Base-by-base conservation (phyloP, 2,113 vertebrate genomes). In the Typhlomys cinereus region DNA sequence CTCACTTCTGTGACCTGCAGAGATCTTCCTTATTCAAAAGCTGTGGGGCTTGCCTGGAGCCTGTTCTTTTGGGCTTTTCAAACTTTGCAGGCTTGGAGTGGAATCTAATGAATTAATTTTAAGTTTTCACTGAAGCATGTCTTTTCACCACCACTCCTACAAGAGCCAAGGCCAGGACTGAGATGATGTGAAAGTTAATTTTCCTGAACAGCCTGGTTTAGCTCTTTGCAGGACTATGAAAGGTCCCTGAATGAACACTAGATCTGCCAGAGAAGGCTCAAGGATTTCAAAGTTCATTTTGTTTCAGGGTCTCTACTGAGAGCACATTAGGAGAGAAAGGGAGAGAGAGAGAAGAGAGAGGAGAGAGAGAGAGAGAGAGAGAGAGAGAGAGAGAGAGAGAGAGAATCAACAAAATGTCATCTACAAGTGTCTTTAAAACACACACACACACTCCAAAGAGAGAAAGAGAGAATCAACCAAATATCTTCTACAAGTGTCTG, bases 81-180 rank as follows among this genome's bases (percentile, higher is more conserved):
- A 78, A 2, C n/a, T 73, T 39, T 78, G 12, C 27, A 50, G 61
- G 25, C 41, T 91, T 36, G 64, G 25, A 74, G 48, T 86, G 12
- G 34, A 80, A 74, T 59, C 73, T 82, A 93, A 92, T 90, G 66
- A 94, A 89, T 89, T 92, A 66, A 94, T 92, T 73, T 80, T 86
- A 80, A 84, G 39, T 84, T 93, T 93, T 90, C 62, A 69, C 54
- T 89, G 74, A 94, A 66, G 69, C 0, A 0, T 76, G 48, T 86
- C 59, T 64, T 80, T 74, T 93, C 18, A 75, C 64, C 44, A 73
- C 44, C 44, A 48, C 90, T 83, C 48, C 84, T 66, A 70, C 13
- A 83, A 50, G 39, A 88, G 20, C 48, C 52, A 92, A 85, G 27
- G 46, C 64, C 50, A 80, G 62, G 41, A 67, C 8, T 76, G 20